Percentiles rank a stretch among this genome's conserved stretches.
phyloP scores from a whole-genome alignment of 2,888 invertebrate genomes.

The Pelosia muscerda region DNA sequence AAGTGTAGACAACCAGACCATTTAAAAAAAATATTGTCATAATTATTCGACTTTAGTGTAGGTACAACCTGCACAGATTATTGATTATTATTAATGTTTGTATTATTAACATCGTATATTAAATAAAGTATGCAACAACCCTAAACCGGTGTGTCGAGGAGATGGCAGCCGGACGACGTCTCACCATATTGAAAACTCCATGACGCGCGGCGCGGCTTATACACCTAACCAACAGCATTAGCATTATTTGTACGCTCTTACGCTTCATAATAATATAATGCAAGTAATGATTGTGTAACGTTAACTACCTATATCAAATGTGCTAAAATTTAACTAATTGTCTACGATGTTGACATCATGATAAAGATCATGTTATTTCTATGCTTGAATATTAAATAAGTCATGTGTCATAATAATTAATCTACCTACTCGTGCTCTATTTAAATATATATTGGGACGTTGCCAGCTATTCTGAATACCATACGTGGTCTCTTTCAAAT shows the following conservation, averaged over 20 bases:
- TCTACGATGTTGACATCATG: constrained; percentile 59
- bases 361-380: constrained; percentile 68
- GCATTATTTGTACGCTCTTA: constrained; percentile 37
- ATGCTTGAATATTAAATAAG: constrained; percentile 68
- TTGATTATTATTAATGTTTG: background rate
- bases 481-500: constrained; percentile 72
- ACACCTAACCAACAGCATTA: constrained; percentile 38
- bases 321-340: constrained; percentile 62
- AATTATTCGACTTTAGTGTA: background rate
- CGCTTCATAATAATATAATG: constrained; percentile 27
- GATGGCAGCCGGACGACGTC: constrained; percentile 44
- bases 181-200: constrained; percentile 55
- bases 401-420: constrained; percentile 79
- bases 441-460: constrained; percentile 73
- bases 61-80: background rate
- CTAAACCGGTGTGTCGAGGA: constrained; percentile 43
- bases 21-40: background rate
- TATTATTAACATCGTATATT: constrained; percentile 6
- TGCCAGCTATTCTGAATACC: constrained; percentile 80
- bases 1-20: background rate
- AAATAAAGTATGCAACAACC: constrained; percentile 34
- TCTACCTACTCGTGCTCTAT: constrained; percentile 77
- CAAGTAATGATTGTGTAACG: constrained; percentile 41
- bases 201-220: constrained; percentile 47
- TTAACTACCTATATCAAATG: constrained; percentile 36